Base-by-base conservation (phyloP, 92 coral and sea anemone species). In the Siderastrea siderea region DNA sequence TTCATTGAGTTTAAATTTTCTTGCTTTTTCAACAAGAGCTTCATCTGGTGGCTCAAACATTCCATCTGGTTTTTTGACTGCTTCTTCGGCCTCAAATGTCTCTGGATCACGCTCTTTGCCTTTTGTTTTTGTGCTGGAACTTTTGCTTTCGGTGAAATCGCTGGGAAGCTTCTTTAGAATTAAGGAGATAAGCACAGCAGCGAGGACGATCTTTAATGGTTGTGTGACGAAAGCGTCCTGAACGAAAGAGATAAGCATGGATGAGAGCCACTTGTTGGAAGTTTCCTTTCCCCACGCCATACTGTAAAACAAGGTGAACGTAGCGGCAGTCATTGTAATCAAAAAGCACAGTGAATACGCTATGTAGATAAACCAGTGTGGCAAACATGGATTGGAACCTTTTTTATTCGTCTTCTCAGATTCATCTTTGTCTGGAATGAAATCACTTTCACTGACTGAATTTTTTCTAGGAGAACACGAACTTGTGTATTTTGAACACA, bases 221-320 rank as follows among this genome's bases (percentile, higher is more conserved):
- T 94, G 97, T 4, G 77, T 74, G 9, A 94, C 66, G 46, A 93
- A 87, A 1, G 89, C 82, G 68, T 94, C 97, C 79, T 94, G 97
- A 12, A 94, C 77, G 16, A 94, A 87, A 12, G 97, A 94, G 49
- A 94, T 82, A 10, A 90, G 65, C 87, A 94, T 84, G 11, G 97
- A 94, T 7, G 90, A 71, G 1, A 94, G 70, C 97, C 97, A 94
- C 71, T 93, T 64, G 75, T 94, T 88, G 1, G 95, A 83, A 4
- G 60, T 89, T 7, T 92, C 92, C 58, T 78, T 81, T 47, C 97
- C 97, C 97, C 97, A 94, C 60, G 50, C 63, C 88, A 94, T 94
- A 70, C 98, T 93, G 74, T 94, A 95, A 68, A 95, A 94, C 81
- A 94, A 83, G 8, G 94, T 92, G 58, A 95, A 88, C 16, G 82